Conservation (phyloP, 1,140 invertebrate genomes). For the Formica exsecta region DNA sequence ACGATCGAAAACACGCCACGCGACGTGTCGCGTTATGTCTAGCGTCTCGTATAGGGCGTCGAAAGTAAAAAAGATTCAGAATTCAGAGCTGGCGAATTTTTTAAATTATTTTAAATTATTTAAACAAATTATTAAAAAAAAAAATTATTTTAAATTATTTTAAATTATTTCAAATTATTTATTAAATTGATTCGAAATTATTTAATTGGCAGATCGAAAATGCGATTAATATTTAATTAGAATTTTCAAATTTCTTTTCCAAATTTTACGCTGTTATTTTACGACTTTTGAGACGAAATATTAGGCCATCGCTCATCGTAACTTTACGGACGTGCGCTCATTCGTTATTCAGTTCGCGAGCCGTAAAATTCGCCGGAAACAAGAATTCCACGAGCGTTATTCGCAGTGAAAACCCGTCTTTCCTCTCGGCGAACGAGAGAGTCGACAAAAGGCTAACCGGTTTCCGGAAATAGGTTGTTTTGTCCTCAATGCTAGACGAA, state of each 20-base stretch:
- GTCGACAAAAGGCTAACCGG: conserved; percentile 72
- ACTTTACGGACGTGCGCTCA: conserved; percentile 12
- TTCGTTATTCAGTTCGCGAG: conserved; percentile 6
- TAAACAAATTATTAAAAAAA: too few species aligned
- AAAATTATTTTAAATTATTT: too few species aligned
- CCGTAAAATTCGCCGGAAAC: conserved; percentile 28
- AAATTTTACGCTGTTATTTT: not conserved
- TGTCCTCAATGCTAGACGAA: conserved; percentile 46
- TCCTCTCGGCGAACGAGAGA: not conserved
- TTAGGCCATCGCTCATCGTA: not conserved
- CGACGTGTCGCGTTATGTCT: conserved; percentile 34
- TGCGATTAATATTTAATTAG: not conserved
- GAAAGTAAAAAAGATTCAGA: too few species aligned
- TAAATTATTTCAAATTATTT: too few species aligned
- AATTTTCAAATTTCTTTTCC: not conserved
- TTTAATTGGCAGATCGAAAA: not conserved
- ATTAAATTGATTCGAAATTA: not conserved
- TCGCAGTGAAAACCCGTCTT: conserved; percentile 55
- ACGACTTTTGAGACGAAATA: not conserved
- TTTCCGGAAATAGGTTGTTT: conserved; percentile 77
- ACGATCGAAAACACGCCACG: conserved; percentile 37
- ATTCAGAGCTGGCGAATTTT: too few species aligned
- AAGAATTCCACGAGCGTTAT: conserved; percentile 18
- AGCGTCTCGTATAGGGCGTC: not conserved
- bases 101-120: too few species aligned